phyloP scores from a whole-genome alignment of 2,888 invertebrate species.

The Linyphia triangularis region DNA sequence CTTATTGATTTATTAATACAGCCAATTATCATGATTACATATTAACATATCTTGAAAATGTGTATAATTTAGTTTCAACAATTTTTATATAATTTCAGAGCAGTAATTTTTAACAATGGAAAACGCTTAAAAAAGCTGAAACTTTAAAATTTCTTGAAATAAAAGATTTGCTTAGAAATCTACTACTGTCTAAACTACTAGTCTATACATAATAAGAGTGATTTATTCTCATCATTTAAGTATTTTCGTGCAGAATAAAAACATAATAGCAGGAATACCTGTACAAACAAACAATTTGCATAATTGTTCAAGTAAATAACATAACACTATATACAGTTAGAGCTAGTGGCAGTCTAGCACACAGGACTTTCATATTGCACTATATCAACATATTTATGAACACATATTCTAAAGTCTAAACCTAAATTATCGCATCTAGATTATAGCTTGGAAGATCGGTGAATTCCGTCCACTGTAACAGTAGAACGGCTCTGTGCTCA shows the following conservation, averaged over 20 bases:
- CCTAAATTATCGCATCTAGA: slow-evolving; percentile 37
- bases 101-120: slow-evolving; percentile 2
- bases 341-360: slow-evolving; percentile 50
- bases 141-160: not conserved
- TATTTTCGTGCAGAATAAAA: slow-evolving; percentile 33
- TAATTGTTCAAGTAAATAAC: slow-evolving; percentile 11
- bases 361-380: slow-evolving; percentile 49
- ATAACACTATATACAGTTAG: slow-evolving; percentile 39
- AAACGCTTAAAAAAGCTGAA: slow-evolving; percentile 14
- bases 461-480: slow-evolving; percentile 47
- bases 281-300: slow-evolving; percentile 62
- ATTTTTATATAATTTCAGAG: slow-evolving; percentile 9
- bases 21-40: slow-evolving; percentile 33
- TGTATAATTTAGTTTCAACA: not conserved
- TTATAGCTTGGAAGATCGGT: slow-evolving; percentile 69
- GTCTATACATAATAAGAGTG: slow-evolving; percentile 9
- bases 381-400: slow-evolving; percentile 36
- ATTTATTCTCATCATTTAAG: not conserved
- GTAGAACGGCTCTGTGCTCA: slow-evolving; percentile 47
- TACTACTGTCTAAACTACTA: not conserved
- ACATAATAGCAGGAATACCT: slow-evolving; percentile 30
- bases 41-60: not conserved
- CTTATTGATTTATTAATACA: slow-evolving; percentile 45
- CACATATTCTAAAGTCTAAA: slow-evolving; percentile 1
- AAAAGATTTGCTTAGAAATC: not conserved